Base-by-base conservation (phyloP, 35 echinoderm and acorn worm genomes). In the Patiria miniata region DNA sequence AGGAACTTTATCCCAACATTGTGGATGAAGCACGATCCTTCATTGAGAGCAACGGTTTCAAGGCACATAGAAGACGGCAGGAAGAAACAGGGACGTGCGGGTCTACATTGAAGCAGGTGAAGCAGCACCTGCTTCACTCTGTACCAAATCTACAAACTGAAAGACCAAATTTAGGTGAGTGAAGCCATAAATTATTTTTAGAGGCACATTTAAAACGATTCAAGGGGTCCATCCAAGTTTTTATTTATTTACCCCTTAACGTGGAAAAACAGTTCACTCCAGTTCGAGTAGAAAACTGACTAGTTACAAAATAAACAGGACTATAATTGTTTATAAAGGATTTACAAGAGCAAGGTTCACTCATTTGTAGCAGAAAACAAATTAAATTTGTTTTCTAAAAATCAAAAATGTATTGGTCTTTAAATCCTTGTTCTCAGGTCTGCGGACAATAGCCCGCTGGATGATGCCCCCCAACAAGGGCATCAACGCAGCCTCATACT, bases 21-120 rank as follows among this genome's bases (percentile, higher is more conserved):
- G 81, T 90, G 9, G 37, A 61, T 5, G 23, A 16, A 5, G 88
- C 93, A 52, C 77, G 68, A 50, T 39, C 78, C 30, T 94, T 90
- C 87, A 90, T 94, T 23, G 76, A 94, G 51, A 80, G 68, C 73
- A 94, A 86, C 61, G 87, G 87, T 0, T 90, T 90, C 39, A 56
- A 94, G 57, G 93, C 87, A 51, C 93, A 94, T 87, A 76, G 83
- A 7, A 50, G 93, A 34, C 10, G 82, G 21, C 73, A 80, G 17
- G 61, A 51, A 47, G 84, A 69, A 5, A 90, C 78, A 2, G 93
- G 87, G 5, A 68, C 23, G 7, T 94, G 93, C 58, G 92, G 93
- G 2, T 79, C 83, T 10, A 86, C 76, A 34, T 22, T 90, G 54
- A 80, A 59, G 39, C 77, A 89, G n/a, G 86, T 94, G n/a, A 83